Conservation (phyloP, 2,113 vertebrate species). For the Syngnathus typhle region DNA sequence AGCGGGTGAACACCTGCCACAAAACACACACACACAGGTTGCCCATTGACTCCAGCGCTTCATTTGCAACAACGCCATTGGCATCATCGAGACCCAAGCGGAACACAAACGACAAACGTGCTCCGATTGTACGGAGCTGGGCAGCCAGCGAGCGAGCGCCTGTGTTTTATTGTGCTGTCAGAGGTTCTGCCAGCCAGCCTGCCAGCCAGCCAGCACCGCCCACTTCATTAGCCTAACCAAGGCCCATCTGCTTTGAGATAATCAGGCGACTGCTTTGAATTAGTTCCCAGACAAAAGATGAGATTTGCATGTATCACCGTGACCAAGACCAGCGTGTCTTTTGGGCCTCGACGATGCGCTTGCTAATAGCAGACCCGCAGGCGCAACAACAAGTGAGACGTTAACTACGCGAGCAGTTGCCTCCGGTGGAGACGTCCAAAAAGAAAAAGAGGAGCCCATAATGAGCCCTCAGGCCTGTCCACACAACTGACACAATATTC, state of each 20-base stretch:
- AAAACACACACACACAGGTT: not conserved
- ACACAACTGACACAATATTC: not conserved
- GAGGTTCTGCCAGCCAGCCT: too few relatives aligned
- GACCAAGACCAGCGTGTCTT: not conserved
- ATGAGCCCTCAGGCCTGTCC: not conserved
- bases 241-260: conserved; percentile 5
- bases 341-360: conserved; percentile 33
- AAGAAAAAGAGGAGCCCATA: not conserved
- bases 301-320: not conserved
- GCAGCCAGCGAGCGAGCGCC: too few relatives aligned
- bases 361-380: conserved; percentile 24
- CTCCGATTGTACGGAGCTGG: too few relatives aligned
- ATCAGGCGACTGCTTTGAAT: not conserved
- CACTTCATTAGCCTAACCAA: conserved; percentile 6
- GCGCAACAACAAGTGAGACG: not conserved
- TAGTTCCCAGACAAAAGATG: not conserved
- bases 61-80: not conserved
- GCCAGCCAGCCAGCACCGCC: not conserved
- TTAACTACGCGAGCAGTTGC: not conserved
- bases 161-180: too few relatives aligned
- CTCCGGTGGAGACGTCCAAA: not conserved
- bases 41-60: too few relatives aligned
- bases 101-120: too few relatives aligned
- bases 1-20: conserved; percentile 93
- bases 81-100: not conserved